Evolutionary conservation across 2,797 vertebrate genomes (phyloP).

Genomic region (Oreortyx pictus): DNA sequence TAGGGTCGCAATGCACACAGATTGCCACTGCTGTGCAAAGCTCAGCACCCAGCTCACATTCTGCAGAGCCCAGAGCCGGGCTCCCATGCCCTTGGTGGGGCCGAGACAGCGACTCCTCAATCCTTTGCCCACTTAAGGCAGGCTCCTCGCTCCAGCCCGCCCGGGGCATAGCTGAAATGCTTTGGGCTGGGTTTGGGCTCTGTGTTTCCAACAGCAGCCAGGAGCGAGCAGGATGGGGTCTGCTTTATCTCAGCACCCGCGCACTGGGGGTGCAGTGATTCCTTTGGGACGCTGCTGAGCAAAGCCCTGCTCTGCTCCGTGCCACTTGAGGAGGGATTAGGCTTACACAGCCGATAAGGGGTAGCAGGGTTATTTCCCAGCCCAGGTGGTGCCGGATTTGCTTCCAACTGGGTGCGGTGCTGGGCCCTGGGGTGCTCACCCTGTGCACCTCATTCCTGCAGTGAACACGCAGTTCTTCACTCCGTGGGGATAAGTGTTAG

Average conservation of each 20-base stretch:
- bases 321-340: constrained; percentile 51
- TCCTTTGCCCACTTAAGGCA: constrained; percentile 69
- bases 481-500: background rate
- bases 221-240: background rate
- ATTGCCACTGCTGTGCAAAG: background rate
- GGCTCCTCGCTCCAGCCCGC: background rate
- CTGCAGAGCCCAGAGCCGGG: background rate
- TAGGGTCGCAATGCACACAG: background rate
- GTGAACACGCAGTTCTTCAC: fast-evolving
- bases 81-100: constrained; percentile 1
- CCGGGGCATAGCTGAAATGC: constrained; percentile 53
- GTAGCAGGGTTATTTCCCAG: background rate
- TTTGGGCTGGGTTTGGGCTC: background rate
- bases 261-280: constrained; percentile 34
- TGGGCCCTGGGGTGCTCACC: fast-evolving
- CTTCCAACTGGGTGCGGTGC: background rate
- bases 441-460: fast-evolving
- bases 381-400: background rate
- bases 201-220: fast-evolving
- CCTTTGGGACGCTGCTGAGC: background rate
- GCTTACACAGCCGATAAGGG: background rate
- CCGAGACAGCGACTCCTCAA: background rate
- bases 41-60: background rate
- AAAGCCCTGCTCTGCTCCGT: background rate
- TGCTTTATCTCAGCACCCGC: constrained; percentile 81